Evolutionary conservation across 2,113 vertebrate genomes (phyloP).

Genomic region (Pollachius pollachius): DNA sequence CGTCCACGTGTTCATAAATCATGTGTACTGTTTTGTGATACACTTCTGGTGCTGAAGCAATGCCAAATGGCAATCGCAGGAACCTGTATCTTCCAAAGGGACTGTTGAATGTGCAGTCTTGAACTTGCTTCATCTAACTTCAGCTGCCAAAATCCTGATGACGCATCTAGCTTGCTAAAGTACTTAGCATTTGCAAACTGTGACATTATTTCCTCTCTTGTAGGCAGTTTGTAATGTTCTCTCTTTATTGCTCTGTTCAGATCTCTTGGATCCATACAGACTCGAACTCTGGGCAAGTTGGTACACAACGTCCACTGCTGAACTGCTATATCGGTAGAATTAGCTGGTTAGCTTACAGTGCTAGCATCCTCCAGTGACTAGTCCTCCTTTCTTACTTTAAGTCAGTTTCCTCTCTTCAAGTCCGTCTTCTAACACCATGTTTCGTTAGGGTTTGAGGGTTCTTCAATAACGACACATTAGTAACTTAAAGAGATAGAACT

Average conservation of each 20-base stretch:
- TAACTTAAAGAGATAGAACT: no score
- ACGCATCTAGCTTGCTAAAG: conserved; percentile 34
- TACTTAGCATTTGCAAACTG: conserved; percentile 35
- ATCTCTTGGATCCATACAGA: conserved; percentile 25
- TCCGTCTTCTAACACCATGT: no score
- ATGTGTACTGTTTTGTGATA: neutral
- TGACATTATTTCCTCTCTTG: conserved; percentile 28
- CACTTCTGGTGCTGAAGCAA: conserved; percentile 18
- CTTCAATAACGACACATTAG: no score
- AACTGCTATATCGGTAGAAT: no score
- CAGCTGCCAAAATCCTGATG: conserved; percentile 30
- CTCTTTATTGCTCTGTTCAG: conserved; percentile 32
- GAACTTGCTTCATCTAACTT: conserved; percentile 25
- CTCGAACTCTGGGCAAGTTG: no score
- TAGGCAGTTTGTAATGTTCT: conserved; percentile 33
- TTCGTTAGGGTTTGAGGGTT: no score
- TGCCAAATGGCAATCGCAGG: conserved; percentile 9
- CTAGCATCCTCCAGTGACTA: no score
- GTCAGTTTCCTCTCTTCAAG: no score
- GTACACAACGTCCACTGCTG: no score
- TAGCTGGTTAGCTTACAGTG: no score
- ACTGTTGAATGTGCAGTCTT: conserved; percentile 1
- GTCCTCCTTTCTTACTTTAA: no score
- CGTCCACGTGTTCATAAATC: neutral
- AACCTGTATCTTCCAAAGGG: conserved; percentile 8